A percentile compares a stretch with the other conserved stretches of the same genome.
phyloP scores from a whole-genome alignment of 2,113 vertebrate species.

The Paedocypris sp. region DNA sequence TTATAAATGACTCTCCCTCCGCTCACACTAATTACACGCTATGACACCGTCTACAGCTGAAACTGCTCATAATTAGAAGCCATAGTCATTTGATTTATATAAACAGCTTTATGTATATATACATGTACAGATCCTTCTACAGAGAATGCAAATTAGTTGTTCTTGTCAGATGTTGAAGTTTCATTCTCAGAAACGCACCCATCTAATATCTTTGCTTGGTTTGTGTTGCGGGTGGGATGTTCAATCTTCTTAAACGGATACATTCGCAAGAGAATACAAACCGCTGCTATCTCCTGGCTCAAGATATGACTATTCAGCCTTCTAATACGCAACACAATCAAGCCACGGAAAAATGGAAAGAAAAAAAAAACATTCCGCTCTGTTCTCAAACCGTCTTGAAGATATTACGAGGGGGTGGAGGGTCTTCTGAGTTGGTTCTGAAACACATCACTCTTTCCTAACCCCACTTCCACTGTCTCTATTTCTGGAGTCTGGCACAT shows the following conservation, averaged over 20 bases:
- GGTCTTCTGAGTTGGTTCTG: conserved; percentile 26
- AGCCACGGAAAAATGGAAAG: conserved; percentile 35
- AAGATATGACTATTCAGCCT: conserved; percentile 38
- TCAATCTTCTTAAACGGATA: conserved; percentile 45
- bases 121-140: too few species aligned
- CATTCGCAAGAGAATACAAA: conserved; percentile 37
- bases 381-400: conserved; percentile 17
- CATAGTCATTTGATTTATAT: too few species aligned
- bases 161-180: conserved; percentile 15
- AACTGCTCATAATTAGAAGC: conserved; percentile 30
- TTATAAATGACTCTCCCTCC: conserved; percentile 41
- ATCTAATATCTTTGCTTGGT: conserved; percentile 32
- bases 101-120: too few species aligned
- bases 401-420: conserved; percentile 37
- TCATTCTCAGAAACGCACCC: conserved; percentile 7
- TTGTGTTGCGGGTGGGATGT: conserved; percentile 25
- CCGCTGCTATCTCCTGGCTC: conserved; percentile 31
- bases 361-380: too few species aligned
- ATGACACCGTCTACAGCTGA: conserved; percentile 24
- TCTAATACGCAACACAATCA: conserved; percentile 42
- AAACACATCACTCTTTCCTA: not conserved
- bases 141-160: too few species aligned
- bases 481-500: too few species aligned
- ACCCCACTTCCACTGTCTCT: not conserved
- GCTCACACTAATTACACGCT: conserved; percentile 37